phyloP scores from a whole-genome alignment of 2,113 vertebrate species.

The Oophaga pumilio region DNA sequence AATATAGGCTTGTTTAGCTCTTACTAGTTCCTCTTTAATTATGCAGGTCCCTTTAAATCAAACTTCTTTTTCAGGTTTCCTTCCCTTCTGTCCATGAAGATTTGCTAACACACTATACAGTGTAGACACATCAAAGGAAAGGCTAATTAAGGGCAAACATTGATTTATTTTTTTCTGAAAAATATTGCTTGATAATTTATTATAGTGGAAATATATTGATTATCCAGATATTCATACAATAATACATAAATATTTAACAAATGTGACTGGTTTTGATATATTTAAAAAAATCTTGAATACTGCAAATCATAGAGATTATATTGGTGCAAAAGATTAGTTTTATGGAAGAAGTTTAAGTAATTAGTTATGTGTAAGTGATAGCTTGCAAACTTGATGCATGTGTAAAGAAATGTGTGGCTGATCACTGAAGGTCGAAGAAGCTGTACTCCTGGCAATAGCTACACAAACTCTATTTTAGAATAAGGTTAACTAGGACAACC shows the following conservation, averaged over 20 bases:
- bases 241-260: not conserved
- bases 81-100: not conserved
- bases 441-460: too few relatives aligned
- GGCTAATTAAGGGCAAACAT: not conserved
- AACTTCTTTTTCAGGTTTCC: not conserved
- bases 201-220: not conserved
- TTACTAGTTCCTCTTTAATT: not conserved
- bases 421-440: too few relatives aligned
- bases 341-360: not conserved
- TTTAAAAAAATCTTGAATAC: not conserved
- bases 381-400: too few relatives aligned
- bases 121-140: not conserved
- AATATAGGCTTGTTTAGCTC: not conserved
- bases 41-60: not conserved
- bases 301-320: not conserved
- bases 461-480: too few relatives aligned
- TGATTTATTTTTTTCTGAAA: not conserved
- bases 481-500: too few relatives aligned
- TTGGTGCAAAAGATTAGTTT: not conserved
- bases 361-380: not conserved
- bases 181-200: not conserved
- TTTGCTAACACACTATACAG: not conserved
- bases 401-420: too few relatives aligned
- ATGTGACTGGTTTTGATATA: not conserved
- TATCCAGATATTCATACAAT: not conserved